Base-by-base conservation (phyloP, 2,888 invertebrate genomes). In the Sussaba pulchella region DNA sequence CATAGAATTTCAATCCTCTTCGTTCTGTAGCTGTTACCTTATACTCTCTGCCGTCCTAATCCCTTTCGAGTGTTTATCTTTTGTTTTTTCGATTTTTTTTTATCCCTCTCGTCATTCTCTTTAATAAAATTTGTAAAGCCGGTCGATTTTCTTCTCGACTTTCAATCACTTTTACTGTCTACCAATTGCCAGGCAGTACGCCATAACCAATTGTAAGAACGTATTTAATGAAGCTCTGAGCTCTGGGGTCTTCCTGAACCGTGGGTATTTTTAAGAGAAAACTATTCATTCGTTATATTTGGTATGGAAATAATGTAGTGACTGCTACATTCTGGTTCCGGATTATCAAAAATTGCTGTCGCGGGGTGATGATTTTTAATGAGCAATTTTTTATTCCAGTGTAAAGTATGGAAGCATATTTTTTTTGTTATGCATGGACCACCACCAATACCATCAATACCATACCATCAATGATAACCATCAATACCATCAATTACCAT, bases 11-110 rank as follows among this genome's bases (percentile, higher is more conserved):
- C 70, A 66, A 75, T 79, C 59, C 79, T 61, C 61, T 26, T 66
- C 36, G 14, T 31, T 71, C 71, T 52, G 47, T 50, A 41, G 14
- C 66, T 50, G 24, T 66, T n/a, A 24, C 61, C 50, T 54, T 26
- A 39, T 31, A 31, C 45, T 36, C 47, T 17, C 61, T 63, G 50
- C 47, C 61, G 50, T 52, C 47, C 57, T 57, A 80, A 81, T 76
- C 80, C 72, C 14, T 69, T 81, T 72, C 76, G 54, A 81, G 80
- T 81, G 76, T 81, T 76, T 81, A 76, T 81, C 69, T 52, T 39
- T n/a, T n/a, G n/a, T n/a, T n/a, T n/a, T n/a, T n/a, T n/a, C n/a
- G n/a, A n/a, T n/a, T n/a, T n/a, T 31, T 31, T 71, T 71, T 63
- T 41, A 64, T 66, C 19, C 69, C 66, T 26, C 14, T 31, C 72